Base-by-base conservation (phyloP, 2,888 invertebrate species). In the Acronicta leporina region DNA sequence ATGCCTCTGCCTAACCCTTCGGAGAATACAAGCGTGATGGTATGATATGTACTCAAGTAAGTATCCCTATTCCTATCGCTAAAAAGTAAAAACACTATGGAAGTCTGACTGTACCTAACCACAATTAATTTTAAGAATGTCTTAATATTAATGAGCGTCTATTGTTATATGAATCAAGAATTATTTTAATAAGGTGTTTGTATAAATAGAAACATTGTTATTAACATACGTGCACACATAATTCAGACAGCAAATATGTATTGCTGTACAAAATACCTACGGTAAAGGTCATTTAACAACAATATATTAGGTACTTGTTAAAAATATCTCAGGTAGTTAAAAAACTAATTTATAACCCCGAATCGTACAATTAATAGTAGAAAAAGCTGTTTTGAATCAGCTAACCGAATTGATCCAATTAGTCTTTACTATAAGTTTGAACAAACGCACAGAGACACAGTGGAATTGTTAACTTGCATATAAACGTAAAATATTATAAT, bases 361-460 rank as follows among this genome's bases (percentile, higher is more conserved):
- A 47, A 33, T 35, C n/a, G 13, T 16, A 43, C 6, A n/a, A 1
- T 4, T 5, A 9, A 30, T n/a, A 2, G 13, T 43, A 2, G 14
- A 47, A 35, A 47, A 43, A 14, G 41, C 5, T 46, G 30, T 68
- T 61, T 49, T 27, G 33, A n/a, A 11, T 50, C 35, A 7, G 1
- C 0, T 63, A 44, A 50, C 54, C 43, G 63, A 27, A 30, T 25
- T 63, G 10, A 10, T 5, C 30, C 55, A 63, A 40, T 50, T 67
- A 55, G 42, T 33, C 55, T n/a, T n/a, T n/a, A n/a, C n/a, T n/a
- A n/a, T n/a, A 56, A 69, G 69, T 51, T 8, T 47, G 48, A 68
- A 69, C n/a, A 50, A 25, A 54, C 30, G 42, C 13, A 52, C 10
- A 15, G 10, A 35, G 1, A 52, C 10, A 15, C 9, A 35, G 1